Base-by-base conservation (phyloP, 2,888 invertebrate species). In the Zhuqinia jingwanae region DNA sequence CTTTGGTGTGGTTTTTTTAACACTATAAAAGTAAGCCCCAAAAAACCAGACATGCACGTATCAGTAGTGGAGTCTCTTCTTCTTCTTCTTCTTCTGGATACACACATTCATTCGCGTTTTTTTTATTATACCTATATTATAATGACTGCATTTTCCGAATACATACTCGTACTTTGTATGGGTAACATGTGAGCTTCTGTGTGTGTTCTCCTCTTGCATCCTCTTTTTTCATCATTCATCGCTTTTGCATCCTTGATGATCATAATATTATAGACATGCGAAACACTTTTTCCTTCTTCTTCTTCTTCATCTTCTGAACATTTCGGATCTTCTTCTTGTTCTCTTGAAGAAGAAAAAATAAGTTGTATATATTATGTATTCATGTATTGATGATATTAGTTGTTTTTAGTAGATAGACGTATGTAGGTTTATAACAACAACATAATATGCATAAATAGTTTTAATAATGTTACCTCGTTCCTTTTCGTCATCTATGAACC, bases 201-300 rank as follows among this genome's bases (percentile, higher is more conserved):
- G n/a, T n/a, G 53, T 53, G 13, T 75, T 53, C 75, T 50, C 25
- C 50, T 50, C 22, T 50, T 15, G 22, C 30, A 3, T 27, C 50
- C 73, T 75, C 53, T 53, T 75, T 36, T 36, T 8, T 36, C 3
- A 75, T 75, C 75, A 75, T 75, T 75, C 75, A 75, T 75, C 75
- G 25, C 36, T 27, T 25, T 36, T 53, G 75, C 65, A 63, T 60
- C 50, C 60, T 65, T 65, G 56, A 30, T 83, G 68, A 50, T 83
- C 42, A 83, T 27, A 36, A 83, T 75, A 75, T 83, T 84, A 84
- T 84, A 77, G 60, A 84, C 77, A 84, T 84, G 84, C 36, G 77
- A 84, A 83, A 83, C 82, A 83, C 76, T 76, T 76, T 53, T 83
- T 83, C 75, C n/a, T n/a, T n/a, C n/a, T n/a, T 77, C 22, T 68